Evolutionary conservation across 1,140 invertebrate species (phyloP), one percentile per base, ranked within the genome.

Genomic region (Drosophila grimshawi): DNA sequence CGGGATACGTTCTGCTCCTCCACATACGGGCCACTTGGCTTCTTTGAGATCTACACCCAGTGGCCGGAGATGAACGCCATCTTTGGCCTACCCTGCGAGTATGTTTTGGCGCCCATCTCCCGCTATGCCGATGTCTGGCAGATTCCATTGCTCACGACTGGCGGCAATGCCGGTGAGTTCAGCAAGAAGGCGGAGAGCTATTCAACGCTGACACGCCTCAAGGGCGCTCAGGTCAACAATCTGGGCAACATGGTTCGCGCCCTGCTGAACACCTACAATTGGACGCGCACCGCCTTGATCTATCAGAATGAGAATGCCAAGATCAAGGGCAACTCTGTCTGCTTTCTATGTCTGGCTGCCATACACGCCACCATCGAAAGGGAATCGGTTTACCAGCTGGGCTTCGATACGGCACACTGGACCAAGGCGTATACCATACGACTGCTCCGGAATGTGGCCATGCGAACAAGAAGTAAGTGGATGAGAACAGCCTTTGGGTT

Each of bases 1-100:
- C 93, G 95, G 48, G 96, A 97, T 81, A 96, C 96, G 0, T 93
- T 94, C n/a, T 97, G 96, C 89, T 97, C 96, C 3, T 97, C 96
- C 3, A 95, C 95, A 1, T 94, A 95, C 51, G 97, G 96, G 1
- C 95, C 96, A 0, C 92, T 97, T 4, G 96, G 95, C 4, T 96
- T 96, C 3, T 96, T 97, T 88, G 96, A 97, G 57, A 95, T 97
- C 72, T 96, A 96, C 64, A 78, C 81, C 27, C 78, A 80, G 64
- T 79, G 69, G 75, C 71, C 78, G 3, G 78, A 92, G 72, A 81
- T 94, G 95, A 96, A 98, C 93, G 97, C 96, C 0, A 97, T 98
- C 88, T 94, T 98, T 79, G 98, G 98, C 0, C 96, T 98, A 1
- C 95, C 97, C 2, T 98, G 97, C 92, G 97, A 98, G 79, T 98